phyloP scores from a whole-genome alignment of 2,888 invertebrate species.

The Meganola albula region DNA sequence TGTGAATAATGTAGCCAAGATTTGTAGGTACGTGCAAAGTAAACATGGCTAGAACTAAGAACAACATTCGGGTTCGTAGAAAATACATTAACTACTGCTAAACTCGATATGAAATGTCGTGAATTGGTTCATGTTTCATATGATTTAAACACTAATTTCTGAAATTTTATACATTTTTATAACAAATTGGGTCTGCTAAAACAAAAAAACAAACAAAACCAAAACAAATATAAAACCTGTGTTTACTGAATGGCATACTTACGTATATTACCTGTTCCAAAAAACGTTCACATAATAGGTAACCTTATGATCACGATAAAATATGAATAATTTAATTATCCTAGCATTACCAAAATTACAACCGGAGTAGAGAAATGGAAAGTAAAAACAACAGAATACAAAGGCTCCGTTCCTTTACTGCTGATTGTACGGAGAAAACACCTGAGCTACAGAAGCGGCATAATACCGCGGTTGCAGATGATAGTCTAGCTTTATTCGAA shows the following conservation, averaged over 20 bases:
- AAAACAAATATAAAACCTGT: no score
- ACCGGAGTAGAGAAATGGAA: conserved; percentile 34
- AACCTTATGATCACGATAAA: conserved; percentile 15
- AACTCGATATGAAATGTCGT: conserved; percentile 21
- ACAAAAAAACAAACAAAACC: no score
- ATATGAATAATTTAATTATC: conserved; percentile 19
- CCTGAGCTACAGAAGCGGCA: conserved; percentile 47
- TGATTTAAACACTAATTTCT: no score
- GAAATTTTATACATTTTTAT: no score
- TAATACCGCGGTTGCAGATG: conserved; percentile 34
- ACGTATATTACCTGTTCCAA: no score
- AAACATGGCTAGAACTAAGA: conserved; percentile 32
- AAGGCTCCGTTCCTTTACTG: conserved; percentile 61
- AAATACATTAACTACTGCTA: conserved; percentile 26
- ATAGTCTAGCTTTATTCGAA: not conserved
- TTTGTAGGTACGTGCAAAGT: conserved; percentile 25
- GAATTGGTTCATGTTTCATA: conserved; percentile 18
- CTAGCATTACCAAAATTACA: conserved; percentile 25
- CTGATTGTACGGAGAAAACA: conserved; percentile 63
- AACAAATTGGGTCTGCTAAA: no score
- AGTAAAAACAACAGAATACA: conserved; percentile 43
- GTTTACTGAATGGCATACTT: no score
- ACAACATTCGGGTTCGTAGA: conserved; percentile 28
- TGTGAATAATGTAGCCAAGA: conserved; percentile 38
- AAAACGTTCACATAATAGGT: no score